Evolutionary conservation across 2,888 invertebrate species (phyloP).

Genomic region (Desoria tigrina): DNA sequence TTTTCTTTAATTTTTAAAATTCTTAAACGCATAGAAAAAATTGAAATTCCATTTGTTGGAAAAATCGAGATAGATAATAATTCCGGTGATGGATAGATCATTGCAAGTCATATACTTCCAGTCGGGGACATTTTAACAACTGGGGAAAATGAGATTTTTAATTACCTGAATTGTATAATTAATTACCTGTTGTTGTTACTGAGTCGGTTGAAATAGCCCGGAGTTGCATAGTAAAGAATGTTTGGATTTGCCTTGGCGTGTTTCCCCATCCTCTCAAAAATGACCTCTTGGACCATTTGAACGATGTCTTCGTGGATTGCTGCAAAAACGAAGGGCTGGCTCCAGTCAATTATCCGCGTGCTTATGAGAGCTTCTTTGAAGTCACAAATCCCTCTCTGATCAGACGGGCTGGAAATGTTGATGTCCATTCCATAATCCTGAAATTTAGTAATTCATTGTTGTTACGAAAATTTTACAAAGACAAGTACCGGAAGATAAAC

Average conservation of each 20-base stretch:
- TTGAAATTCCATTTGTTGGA: too few species aligned
- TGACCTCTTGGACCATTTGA: conserved; percentile 18
- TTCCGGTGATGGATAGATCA: too few species aligned
- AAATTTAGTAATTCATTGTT: background rate
- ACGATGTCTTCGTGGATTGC: conserved; percentile 21
- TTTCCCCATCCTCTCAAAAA: conserved; percentile 12
- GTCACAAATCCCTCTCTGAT: conserved; percentile 15
- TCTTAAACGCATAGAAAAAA: too few species aligned
- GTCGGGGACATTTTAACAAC: background rate
- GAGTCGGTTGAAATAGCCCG: background rate
- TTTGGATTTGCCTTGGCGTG: background rate
- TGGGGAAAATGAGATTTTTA: background rate
- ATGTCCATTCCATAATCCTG: conserved; percentile 38
- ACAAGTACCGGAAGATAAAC: too few species aligned
- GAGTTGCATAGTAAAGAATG: conserved; percentile 7
- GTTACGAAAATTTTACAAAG: background rate
- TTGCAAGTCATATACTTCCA: too few species aligned
- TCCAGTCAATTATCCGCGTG: conserved; percentile 29
- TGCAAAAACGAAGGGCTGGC: conserved; percentile 27
- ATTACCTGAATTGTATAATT: background rate
- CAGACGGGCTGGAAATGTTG: conserved; percentile 28
- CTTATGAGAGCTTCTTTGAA: conserved; percentile 26
- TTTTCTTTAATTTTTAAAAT: too few species aligned
- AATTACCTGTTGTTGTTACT: background rate
- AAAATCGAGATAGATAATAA: too few species aligned